Conservation (phyloP, 2,113 vertebrate genomes). For the Origma solitaria region DNA sequence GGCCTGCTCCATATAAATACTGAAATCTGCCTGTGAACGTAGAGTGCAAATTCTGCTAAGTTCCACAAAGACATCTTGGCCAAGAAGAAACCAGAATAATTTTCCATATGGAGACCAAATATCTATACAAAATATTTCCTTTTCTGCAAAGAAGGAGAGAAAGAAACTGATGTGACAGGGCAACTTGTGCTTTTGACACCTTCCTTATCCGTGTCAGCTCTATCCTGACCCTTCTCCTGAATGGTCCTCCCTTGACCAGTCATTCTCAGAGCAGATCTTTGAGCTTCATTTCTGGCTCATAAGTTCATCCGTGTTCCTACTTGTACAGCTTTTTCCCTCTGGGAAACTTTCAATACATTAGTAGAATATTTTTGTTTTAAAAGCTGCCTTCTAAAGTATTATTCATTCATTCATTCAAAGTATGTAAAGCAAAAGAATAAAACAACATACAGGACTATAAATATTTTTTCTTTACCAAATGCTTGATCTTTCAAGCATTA, state of each 20-base stretch:
- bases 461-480: background rate
- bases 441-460: background rate
- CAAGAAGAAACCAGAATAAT: background rate
- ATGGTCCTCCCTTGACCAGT: background rate
- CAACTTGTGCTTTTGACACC: background rate
- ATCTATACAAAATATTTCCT: background rate
- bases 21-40: background rate
- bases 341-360: background rate
- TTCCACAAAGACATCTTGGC: background rate
- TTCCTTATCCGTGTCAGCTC: background rate
- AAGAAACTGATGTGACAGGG: background rate
- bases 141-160: background rate
- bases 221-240: background rate
- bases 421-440: background rate
- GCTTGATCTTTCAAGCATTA: background rate
- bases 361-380: background rate
- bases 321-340: background rate
- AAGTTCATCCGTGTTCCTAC: background rate
- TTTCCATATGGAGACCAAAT: background rate
- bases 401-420: background rate
- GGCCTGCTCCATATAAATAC: background rate
- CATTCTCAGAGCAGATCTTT: background rate
- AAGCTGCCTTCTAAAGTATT: background rate
- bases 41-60: background rate
- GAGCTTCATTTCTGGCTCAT: background rate